These are phyloP conservation scores for Drosophila saltans DNA, from an alignment of 1,140 invertebrate genomes.

Conservation along the genomic window DNA sequence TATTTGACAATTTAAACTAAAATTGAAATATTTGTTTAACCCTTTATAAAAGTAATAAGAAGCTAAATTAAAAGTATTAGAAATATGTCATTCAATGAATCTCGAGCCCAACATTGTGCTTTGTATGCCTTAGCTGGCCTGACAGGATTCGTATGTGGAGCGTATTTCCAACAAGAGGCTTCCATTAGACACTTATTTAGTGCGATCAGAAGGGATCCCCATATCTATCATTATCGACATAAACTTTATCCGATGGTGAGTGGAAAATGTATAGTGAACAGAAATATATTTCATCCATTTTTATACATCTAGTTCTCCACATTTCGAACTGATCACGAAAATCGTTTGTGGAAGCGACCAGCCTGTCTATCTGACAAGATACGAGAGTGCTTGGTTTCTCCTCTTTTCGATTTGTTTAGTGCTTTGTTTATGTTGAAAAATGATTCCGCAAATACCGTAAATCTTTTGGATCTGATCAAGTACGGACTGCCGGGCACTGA, in stretches of 20 bases:
- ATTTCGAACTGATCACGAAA: conserved; percentile 57
- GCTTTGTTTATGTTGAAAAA: conserved; percentile 30
- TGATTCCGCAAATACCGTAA: conserved; percentile 5
- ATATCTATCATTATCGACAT: conserved; percentile 54
- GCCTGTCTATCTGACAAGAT: conserved; percentile 36
- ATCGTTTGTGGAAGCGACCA: conserved; percentile 50
- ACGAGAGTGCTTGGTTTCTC: conserved; percentile 37
- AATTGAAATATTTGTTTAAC: background rate
- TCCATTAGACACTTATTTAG: conserved; percentile 47
- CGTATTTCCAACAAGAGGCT: conserved; percentile 57
- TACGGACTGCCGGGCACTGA: conserved; percentile 61
- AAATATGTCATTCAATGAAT: conserved; percentile 46
- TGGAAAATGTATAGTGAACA: background rate
- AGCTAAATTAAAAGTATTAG: conserved; percentile 29
- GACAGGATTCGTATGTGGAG: conserved; percentile 60
- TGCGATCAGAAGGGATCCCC: conserved; percentile 49
- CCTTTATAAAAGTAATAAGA: background rate
- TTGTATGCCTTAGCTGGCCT: conserved; percentile 50
- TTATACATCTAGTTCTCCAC: conserved; percentile 46
- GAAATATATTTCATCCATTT: background rate
- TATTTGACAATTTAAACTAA: background rate
- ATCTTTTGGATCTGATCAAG: conserved; percentile 58
- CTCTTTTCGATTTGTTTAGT: conserved; percentile 39
- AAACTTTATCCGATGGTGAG: conserved; percentile 64
- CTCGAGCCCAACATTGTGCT: conserved; percentile 42